Conservation (phyloP, 1,140 invertebrate species). For the Amphibalanus amphitrite region DNA sequence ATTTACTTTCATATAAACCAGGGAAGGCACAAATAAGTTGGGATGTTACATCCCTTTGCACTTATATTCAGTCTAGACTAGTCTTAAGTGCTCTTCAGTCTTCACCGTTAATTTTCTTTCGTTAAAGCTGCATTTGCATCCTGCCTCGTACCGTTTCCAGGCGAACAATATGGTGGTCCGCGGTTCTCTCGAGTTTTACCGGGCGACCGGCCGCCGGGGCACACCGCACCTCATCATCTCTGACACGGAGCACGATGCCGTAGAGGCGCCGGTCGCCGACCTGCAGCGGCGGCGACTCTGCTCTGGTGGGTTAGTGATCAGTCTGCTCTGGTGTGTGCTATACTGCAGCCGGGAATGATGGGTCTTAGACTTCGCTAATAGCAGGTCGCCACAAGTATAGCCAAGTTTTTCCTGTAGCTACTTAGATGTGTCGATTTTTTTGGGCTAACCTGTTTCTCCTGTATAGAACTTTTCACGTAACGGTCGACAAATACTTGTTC, state of each 20-base stretch:
- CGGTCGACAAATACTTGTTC: background rate
- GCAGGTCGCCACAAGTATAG: no score
- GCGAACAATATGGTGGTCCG: constrained; percentile 37
- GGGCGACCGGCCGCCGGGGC: constrained; percentile 11
- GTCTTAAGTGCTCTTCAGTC: constrained; percentile 1
- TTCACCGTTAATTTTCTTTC: constrained; percentile 8
- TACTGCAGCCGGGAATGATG: no score
- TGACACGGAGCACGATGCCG: constrained; percentile 42
- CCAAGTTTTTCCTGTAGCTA: no score
- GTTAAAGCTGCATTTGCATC: constrained; percentile 5
- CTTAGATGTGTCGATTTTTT: no score
- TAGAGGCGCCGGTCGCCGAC: constrained; percentile 26
- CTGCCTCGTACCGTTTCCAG: constrained; percentile 18
- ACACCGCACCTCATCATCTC: constrained; percentile 40
- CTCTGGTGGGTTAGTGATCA: background rate
- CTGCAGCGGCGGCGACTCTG: background rate
- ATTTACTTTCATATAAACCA: no score
- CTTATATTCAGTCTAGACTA: constrained; percentile 8
- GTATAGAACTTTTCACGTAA: no score
- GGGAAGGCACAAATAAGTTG: no score
- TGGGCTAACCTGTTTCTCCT: no score
- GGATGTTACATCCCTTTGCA: background rate
- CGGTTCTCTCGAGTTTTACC: constrained; percentile 26
- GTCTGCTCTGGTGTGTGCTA: background rate
- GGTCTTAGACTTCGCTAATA: no score